Base-by-base conservation (phyloP, 2,888 invertebrate genomes). In the Nemoura dubitans region DNA sequence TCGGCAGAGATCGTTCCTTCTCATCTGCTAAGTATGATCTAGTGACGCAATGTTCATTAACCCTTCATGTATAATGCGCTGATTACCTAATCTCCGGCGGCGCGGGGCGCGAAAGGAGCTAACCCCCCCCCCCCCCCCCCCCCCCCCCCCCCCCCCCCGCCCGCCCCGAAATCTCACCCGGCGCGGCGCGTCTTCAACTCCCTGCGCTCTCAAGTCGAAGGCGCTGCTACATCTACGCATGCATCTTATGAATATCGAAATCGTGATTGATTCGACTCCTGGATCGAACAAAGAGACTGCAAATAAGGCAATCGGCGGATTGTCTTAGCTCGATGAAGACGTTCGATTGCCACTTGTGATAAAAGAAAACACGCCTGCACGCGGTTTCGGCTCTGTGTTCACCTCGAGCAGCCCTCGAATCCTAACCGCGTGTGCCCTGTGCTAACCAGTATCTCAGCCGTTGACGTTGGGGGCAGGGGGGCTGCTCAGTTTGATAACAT, bases 61-160 rank as follows among this genome's bases (percentile, higher is more conserved):
- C 59, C 21, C 59, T 59, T 59, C 59, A 59, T 59, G 59, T 59
- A 59, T 59, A 59, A 59, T 59, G 59, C 59, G 59, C 59, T 59
- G 59, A 59, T 59, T 59, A 59, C 59, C 59, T 59, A 59, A 59
- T 59, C 59, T 59, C 59, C 59, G 59, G 21, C 59, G 2, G 21
- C 14, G 36, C 3, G 3, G 36, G 36, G 36, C 36, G 36, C 5
- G 36, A 36, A 36, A 36, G 36, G 5, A 36, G 36, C n/a, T n/a
- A n/a, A n/a, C n/a, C n/a, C n/a, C n/a, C n/a, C n/a, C n/a, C n/a
- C n/a, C n/a, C n/a, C n/a, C n/a, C n/a, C n/a, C n/a, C n/a, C n/a
- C n/a, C n/a, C n/a, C n/a, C n/a, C n/a, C n/a, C n/a, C n/a, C n/a
- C n/a, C n/a, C n/a, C n/a, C n/a, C n/a, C n/a, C n/a, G n/a, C n/a